Percentiles rank a stretch among this genome's conserved stretches.
Conservation (phyloP, 2,797 vertebrate genomes). For the Xyrichtys novacula region DNA sequence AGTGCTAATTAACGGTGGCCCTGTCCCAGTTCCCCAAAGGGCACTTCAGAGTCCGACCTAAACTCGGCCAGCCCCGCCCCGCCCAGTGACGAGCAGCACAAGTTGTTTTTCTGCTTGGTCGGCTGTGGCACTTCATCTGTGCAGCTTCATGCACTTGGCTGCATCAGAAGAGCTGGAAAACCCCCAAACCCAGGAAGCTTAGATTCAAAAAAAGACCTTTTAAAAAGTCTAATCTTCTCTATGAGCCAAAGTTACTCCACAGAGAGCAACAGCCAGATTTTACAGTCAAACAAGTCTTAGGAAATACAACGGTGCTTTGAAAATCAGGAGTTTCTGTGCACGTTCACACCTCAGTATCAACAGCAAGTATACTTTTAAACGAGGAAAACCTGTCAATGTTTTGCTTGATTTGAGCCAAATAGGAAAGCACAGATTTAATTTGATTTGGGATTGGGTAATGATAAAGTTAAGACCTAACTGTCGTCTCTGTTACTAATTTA, state of each 20-base stretch:
- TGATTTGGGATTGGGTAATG: too few species aligned
- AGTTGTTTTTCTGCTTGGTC: conserved; percentile 70
- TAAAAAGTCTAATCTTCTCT: conserved; percentile 61
- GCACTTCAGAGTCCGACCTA: conserved; percentile 39
- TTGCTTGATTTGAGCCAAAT: too few species aligned
- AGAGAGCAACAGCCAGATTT: conserved; percentile 23
- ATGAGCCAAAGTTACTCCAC: conserved; percentile 29
- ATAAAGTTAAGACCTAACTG: too few species aligned
- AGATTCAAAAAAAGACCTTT: conserved; percentile 54
- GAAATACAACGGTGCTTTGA: conserved; percentile 17
- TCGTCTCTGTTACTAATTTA: too few species aligned
- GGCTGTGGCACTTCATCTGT: conserved; percentile 63
- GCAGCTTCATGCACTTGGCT: conserved; percentile 68
- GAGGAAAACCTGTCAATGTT: too few species aligned
- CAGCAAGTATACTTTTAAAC: too few species aligned
- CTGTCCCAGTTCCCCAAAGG: conserved; percentile 38
- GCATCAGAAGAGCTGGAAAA: conserved; percentile 60
- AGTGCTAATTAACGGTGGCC: conserved; percentile 74
- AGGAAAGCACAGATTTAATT: too few species aligned
- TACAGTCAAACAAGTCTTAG: conserved; percentile 34
- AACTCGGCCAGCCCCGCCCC: conserved; percentile 14
- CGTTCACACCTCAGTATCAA: conserved; percentile 20
- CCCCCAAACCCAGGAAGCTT: conserved; percentile 62
- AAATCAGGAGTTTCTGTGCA: conserved; percentile 11
- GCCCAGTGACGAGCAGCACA: conserved; percentile 41